Conservation (phyloP, 2,888 invertebrate species). For the Hirtodrosophila trivittata region DNA sequence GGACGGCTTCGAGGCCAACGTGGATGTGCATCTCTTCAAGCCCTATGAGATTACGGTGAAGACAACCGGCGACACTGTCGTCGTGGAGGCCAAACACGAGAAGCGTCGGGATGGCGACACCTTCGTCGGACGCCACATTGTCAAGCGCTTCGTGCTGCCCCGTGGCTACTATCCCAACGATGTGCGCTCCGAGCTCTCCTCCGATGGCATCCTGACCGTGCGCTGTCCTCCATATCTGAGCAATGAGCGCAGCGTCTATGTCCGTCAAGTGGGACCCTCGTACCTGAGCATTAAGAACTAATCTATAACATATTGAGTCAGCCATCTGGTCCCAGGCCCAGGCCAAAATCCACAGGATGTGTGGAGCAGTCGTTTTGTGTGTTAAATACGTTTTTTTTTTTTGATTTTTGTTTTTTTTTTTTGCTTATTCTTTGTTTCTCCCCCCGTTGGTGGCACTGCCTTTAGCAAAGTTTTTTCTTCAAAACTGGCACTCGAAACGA, state of each 20-base stretch:
- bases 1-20: constrained; percentile 87
- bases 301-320: constrained; percentile 19
- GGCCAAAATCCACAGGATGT: not conserved
- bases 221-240: constrained; percentile 86
- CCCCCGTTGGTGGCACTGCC: constrained; percentile 50
- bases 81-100: constrained; percentile 89
- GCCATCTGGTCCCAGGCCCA: no score
- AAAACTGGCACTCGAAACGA: constrained; percentile 35
- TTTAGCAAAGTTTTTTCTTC: constrained; percentile 33
- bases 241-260: constrained; percentile 88
- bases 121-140: constrained; percentile 91
- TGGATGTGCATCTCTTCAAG: constrained; percentile 88
- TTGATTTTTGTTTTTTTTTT: constrained; percentile 31
- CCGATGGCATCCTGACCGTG: constrained; percentile 91
- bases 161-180: constrained; percentile 88
- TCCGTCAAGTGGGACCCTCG: constrained; percentile 89
- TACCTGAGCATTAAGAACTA: constrained; percentile 83
- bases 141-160: constrained; percentile 88
- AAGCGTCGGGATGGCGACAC: constrained; percentile 90
- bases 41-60: constrained; percentile 89
- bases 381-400: constrained; percentile 16
- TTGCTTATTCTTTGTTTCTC: constrained; percentile 21
- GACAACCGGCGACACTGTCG: constrained; percentile 86
- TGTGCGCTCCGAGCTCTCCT: constrained; percentile 86
- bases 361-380: constrained; percentile 43